Base-by-base conservation (phyloP, 1,140 invertebrate species). In the Drosophila grimshawi region DNA sequence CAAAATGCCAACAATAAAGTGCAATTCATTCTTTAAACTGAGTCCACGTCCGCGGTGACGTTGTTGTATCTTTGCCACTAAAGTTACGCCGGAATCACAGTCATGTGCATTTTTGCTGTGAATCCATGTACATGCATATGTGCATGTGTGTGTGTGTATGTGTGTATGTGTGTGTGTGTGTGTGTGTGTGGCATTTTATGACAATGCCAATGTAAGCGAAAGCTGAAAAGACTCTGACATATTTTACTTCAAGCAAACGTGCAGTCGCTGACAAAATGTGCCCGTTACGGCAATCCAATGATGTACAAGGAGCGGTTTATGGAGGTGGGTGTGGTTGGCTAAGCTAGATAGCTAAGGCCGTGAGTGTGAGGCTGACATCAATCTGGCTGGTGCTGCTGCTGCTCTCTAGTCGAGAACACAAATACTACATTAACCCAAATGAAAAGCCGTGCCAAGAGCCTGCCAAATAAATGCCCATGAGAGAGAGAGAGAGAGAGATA, bases 401-500 rank as follows among this genome's bases (percentile, higher is more conserved):
- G 68, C 81, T 75, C 55, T n/a, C 39, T 43, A 68, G 76, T 49
- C 61, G 60, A 77, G 43, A 78, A 88, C 85, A 88, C 80, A 88
- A 80, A 89, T 89, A 89, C 85, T 83, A 88, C 85, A 88, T 88
- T 88, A 89, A 88, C 83, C 83, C 83, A 88, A 89, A 88, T 88
- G 85, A 77, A 88, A 83, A 86, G 80, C 76, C 80, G 64, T 88
- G 83, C 72, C 85, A 88, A 89, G 85, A 88, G 83, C 72, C 83
- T 79, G 79, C 62, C 82, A 86, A 79, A 71, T 76, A 74, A 86
- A 81, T 80, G 72, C 76, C 83, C 80, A 63, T 46, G 69, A 75
- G 85, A 83, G 10, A 3, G n/a, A 43, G 10, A 43, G 39, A 43
- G 10, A 43, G n/a, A 43, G 39, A 8, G 39, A 43, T 1, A 43